These are phyloP conservation scores for Propithecus coquereli DNA, from an alignment of 2,113 vertebrate species.

Conservation along the genomic window DNA sequence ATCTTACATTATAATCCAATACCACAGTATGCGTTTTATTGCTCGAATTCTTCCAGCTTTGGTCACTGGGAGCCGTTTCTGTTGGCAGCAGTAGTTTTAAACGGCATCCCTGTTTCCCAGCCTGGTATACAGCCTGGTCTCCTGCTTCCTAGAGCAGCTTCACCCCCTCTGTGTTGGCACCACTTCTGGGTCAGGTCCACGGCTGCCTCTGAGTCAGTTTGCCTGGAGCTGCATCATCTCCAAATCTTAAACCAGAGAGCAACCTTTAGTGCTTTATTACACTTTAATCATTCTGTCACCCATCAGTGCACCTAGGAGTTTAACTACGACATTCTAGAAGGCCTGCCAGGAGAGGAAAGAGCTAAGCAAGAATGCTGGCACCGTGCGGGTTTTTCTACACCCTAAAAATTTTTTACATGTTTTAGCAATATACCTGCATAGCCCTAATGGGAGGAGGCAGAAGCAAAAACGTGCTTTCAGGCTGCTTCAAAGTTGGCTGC, in stretches of 20 bases:
- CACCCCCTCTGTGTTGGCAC: rapidly evolving
- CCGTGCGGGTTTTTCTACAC: neutral
- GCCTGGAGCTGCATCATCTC: neutral
- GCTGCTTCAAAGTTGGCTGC: neutral
- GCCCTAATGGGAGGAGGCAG: neutral
- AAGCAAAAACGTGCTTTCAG: neutral
- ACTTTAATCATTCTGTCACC: neutral
- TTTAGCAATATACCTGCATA: neutral
- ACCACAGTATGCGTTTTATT: neutral
- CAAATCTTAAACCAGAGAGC: neutral
- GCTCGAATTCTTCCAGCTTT: neutral
- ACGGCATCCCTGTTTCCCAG: neutral
- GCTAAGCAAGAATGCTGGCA: neutral
- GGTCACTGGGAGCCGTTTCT: neutral
- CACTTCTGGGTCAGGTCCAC: neutral
- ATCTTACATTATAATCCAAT: neutral
- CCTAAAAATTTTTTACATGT: neutral
- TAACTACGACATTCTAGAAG: neutral
- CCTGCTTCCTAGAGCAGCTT: neutral
- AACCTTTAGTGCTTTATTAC: neutral
- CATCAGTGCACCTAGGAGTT: neutral
- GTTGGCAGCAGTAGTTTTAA: neutral
- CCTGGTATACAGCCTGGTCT: rapidly evolving
- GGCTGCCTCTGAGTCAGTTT: neutral
- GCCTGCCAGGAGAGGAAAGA: neutral